Base-by-base conservation (phyloP, 37 sponge, comb jelly and placozoan species). In the Halichondria panicea region DNA sequence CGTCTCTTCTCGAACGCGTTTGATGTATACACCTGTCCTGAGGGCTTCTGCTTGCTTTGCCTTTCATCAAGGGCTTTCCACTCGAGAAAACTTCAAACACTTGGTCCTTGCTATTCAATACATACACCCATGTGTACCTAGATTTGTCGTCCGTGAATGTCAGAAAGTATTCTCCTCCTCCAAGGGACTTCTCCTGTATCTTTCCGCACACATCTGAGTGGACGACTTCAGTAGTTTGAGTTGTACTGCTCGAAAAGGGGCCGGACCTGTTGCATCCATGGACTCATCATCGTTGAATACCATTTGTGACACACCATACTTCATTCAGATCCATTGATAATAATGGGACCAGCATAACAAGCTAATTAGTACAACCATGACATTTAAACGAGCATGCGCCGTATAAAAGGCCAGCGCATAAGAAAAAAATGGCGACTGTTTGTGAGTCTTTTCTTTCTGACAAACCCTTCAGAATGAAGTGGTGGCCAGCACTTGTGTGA, bases 201-300 rank as follows among this genome's bases (percentile, higher is more conserved):
- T 84, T 84, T 22, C 85, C 78, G 32, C 85, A 83, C 28, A 83
- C 75, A 38, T 83, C 84, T 22, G 63, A 71, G 33, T 80, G 81
- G 2, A 80, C 81, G 1, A 60, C 70, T 43, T 75, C 76, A 18
- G 8, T 75, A 32, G 73, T 44, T 46, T 50, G 31, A 40, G 34
- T 84, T 19, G 13, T 71, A 38, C 78, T 66, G 25, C 30, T 79
- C 30, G 33, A 28, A 45, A 86, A 67, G 38, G 52, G 66, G 25
- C 56, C n/a, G n/a, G n/a, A n/a, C n/a, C n/a, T n/a, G n/a, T n/a
- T n/a, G n/a, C n/a, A n/a, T n/a, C n/a, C n/a, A n/a, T n/a, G n/a
- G n/a, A n/a, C n/a, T n/a, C n/a, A n/a, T n/a, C n/a, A n/a, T n/a
- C n/a, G n/a, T n/a, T n/a, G n/a, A n/a, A n/a, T n/a, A n/a, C n/a